phyloP scores from a whole-genome alignment of 92 coral and sea anemone genomes.

The Galaxea fascicularis region DNA sequence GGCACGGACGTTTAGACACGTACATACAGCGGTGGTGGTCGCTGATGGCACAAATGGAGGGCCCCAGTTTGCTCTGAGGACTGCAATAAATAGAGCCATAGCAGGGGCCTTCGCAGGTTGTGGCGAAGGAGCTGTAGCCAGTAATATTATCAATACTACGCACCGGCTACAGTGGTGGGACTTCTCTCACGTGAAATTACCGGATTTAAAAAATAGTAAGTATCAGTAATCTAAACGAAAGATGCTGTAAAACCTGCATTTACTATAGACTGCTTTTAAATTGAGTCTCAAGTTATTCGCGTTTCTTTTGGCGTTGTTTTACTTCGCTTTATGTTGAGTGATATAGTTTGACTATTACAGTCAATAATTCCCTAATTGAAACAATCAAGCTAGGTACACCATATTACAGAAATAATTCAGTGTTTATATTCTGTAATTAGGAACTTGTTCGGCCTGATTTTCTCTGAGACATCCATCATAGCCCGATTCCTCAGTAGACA shows the following conservation, averaged over 20 bases:
- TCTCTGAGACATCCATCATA: too few species aligned
- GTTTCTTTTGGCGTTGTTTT: too few species aligned
- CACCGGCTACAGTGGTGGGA: slow-evolving; percentile 98
- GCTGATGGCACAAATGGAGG: slow-evolving; percentile 84
- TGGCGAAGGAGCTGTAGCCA: slow-evolving; percentile 92
- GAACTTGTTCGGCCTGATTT: too few species aligned
- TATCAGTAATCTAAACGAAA: neutral
- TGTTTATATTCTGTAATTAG: too few species aligned
- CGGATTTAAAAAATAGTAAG: slow-evolving; percentile 79
- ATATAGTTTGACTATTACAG: too few species aligned
- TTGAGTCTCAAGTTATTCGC: neutral
- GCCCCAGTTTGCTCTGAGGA: slow-evolving; percentile 87
- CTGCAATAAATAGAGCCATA: slow-evolving; percentile 87
- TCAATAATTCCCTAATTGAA: too few species aligned
- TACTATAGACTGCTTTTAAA: too few species aligned
- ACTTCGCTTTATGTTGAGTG: too few species aligned
- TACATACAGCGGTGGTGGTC: slow-evolving; percentile 85
- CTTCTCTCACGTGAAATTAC: slow-evolving; percentile 72
- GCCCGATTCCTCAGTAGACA: too few species aligned
- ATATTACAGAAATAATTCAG: too few species aligned
- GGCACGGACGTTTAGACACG: slow-evolving; percentile 88
- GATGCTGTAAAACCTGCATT: too few species aligned
- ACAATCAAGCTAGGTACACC: too few species aligned
- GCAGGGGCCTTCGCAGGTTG: slow-evolving; percentile 95
- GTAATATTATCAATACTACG: slow-evolving; percentile 89